phyloP scores from a whole-genome alignment of 2,113 vertebrate species.

The Morone chrysops region DNA sequence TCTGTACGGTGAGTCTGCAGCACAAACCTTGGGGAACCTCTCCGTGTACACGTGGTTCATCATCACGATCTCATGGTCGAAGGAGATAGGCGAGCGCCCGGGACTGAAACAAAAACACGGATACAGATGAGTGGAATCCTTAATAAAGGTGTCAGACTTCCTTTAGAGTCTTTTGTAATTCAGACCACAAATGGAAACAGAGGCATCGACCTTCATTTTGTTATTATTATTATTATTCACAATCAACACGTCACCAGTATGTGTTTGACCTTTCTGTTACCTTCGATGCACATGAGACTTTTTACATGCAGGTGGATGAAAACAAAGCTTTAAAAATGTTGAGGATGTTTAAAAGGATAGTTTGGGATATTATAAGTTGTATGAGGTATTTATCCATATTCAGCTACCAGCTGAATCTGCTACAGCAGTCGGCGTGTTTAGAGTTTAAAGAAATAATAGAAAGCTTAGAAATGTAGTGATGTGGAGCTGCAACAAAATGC shows the following conservation, averaged over 20 bases:
- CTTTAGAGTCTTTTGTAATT: background rate
- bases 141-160: too few species aligned
- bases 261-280: background rate
- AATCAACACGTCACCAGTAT: background rate
- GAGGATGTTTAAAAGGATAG: background rate
- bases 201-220: background rate
- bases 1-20: background rate
- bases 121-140: background rate
- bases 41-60: constrained; percentile 99
- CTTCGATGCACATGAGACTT: background rate
- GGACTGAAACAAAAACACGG: constrained; percentile 83
- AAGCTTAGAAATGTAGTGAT: too few species aligned
- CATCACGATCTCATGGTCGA: constrained; percentile 99
- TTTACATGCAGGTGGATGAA: background rate
- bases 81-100: constrained; percentile 94
- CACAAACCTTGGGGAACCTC: constrained; percentile 96
- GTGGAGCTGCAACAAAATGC: too few species aligned
- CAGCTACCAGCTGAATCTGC: too few species aligned
- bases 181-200: background rate
- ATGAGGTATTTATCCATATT: too few species aligned
- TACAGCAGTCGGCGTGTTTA: too few species aligned
- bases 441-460: too few species aligned
- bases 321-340: background rate
- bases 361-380: too few species aligned
- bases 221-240: background rate